Evolutionary conservation across 2,888 invertebrate species (phyloP).

Genomic region (Pegoplata infirma): DNA sequence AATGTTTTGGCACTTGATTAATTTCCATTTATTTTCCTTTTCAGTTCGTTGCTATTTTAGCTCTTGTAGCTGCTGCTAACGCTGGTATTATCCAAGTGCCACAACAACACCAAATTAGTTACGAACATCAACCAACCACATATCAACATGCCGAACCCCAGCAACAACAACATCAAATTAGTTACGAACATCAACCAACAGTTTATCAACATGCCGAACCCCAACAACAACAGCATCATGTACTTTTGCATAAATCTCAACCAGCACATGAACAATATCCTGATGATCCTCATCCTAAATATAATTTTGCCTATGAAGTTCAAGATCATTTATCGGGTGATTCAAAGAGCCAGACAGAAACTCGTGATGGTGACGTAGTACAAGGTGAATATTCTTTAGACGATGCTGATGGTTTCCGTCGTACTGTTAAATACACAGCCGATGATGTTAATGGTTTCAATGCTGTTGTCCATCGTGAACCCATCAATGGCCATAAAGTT

Average conservation of each 20-base stretch:
- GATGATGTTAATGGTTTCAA: slow-evolving; percentile 76
- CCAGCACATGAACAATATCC: slow-evolving; percentile 70
- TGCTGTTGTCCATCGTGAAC: slow-evolving; percentile 75
- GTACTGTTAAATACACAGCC: slow-evolving; percentile 76
- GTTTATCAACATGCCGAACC: slow-evolving; percentile 46
- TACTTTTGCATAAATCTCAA: slow-evolving; percentile 69
- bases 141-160: slow-evolving; percentile 64
- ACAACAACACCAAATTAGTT: slow-evolving; percentile 49
- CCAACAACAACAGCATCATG: slow-evolving; percentile 66
- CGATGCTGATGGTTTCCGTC: slow-evolving; percentile 76
- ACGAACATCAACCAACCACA: slow-evolving; percentile 49
- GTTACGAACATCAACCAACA: slow-evolving; percentile 53
- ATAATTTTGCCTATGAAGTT: slow-evolving; percentile 76
- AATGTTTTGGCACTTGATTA: too few relatives aligned
- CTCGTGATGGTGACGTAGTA: slow-evolving; percentile 76
- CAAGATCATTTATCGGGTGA: slow-evolving; percentile 76
- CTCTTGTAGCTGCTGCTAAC: slow-evolving; percentile 66
- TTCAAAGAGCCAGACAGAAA: slow-evolving; percentile 76
- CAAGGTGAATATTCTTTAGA: slow-evolving; percentile 77
- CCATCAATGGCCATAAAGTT: slow-evolving; percentile 67
- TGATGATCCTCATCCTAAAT: slow-evolving; percentile 73
- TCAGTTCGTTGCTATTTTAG: slow-evolving; percentile 68
- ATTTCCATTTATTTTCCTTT: too few relatives aligned
- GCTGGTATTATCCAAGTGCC: slow-evolving; percentile 70
- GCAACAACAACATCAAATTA: slow-evolving; percentile 49